Evolutionary conservation across 2,888 invertebrate species (phyloP).

Genomic region (Masnerella sp.): DNA sequence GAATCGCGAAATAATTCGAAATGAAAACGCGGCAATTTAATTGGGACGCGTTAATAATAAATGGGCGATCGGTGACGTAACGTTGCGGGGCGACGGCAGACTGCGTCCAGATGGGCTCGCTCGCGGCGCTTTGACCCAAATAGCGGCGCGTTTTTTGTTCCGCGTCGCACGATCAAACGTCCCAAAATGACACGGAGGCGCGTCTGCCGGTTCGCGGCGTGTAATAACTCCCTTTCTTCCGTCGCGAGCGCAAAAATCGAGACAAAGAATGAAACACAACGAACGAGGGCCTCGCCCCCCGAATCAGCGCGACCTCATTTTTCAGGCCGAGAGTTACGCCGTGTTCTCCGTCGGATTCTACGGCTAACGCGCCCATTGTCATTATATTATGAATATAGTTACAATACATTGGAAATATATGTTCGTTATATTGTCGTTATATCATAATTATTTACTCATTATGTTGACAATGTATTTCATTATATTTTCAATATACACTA

Average conservation of each 20-base stretch:
- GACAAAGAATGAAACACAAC: constrained; percentile 32
- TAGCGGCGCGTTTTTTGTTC: constrained; percentile 41
- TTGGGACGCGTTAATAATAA: constrained; percentile 32
- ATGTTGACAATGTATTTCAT: too few relatives aligned
- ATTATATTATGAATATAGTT: too few relatives aligned
- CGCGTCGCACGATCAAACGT: constrained; percentile 38
- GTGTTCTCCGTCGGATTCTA: constrained; percentile 8
- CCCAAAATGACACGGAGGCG: constrained; percentile 42
- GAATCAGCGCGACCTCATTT: constrained; percentile 33
- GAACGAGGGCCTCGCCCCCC: not conserved
- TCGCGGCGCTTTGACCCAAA: constrained; percentile 42
- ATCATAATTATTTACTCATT: too few relatives aligned
- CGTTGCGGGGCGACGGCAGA: constrained; percentile 26
- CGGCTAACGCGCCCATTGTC: constrained; percentile 15
- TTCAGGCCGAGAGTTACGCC: constrained; percentile 22
- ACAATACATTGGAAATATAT: too few relatives aligned
- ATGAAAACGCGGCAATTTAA: constrained; percentile 28
- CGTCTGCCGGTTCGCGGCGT: not conserved
- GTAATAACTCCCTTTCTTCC: constrained; percentile 33
- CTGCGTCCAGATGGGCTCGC: constrained; percentile 40
- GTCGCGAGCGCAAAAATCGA: constrained; percentile 13
- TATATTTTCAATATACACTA: too few relatives aligned
- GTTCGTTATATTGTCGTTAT: too few relatives aligned
- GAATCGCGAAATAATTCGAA: constrained; percentile 19
- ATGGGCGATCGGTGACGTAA: constrained; percentile 31